A percentile compares a stretch with the other conserved stretches of the same genome.
Conservation (phyloP, 2,888 invertebrate species). For the Atherix ibis region DNA sequence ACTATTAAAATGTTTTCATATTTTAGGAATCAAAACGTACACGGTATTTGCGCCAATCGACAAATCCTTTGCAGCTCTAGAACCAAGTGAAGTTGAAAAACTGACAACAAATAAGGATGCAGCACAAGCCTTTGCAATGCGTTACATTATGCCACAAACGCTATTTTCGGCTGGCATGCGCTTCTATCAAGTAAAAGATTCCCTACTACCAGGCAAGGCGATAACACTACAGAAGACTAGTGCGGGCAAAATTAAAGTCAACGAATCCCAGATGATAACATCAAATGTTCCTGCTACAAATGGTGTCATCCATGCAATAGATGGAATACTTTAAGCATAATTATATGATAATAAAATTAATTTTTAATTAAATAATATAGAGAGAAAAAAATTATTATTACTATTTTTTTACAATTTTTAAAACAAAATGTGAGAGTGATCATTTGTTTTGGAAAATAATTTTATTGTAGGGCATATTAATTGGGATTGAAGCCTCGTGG, state of each 20-base stretch:
- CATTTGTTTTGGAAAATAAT: too few relatives aligned
- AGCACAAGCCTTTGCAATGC: conserved; percentile 57
- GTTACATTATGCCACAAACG: conserved; percentile 61
- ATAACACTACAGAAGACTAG: conserved; percentile 62
- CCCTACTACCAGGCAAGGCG: conserved; percentile 56
- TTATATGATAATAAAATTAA: too few relatives aligned
- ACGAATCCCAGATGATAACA: conserved; percentile 64
- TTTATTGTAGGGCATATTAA: too few relatives aligned
- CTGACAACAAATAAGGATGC: conserved; percentile 45
- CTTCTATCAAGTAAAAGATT: conserved; percentile 71
- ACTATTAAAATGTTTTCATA: too few relatives aligned
- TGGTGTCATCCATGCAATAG: conserved; percentile 73
- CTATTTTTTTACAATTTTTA: too few relatives aligned
- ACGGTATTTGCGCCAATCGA: conserved; percentile 77
- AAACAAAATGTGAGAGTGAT: too few relatives aligned
- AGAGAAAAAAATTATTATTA: too few relatives aligned
- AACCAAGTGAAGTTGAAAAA: conserved; percentile 42
- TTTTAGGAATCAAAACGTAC: conserved; percentile 62
- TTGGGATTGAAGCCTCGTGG: too few relatives aligned
- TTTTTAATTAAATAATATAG: too few relatives aligned
- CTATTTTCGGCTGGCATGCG: conserved; percentile 76
- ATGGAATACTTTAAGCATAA: conserved; percentile 42
- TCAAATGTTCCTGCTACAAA: conserved; percentile 79
- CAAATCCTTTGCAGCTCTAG: conserved; percentile 54
- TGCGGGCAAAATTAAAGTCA: conserved; percentile 65